A percentile compares a stretch with the other conserved stretches of the same genome.
Evolutionary conservation across 2,797 vertebrate species (phyloP).

Genomic region (Erpetoichthys calabaricus): DNA sequence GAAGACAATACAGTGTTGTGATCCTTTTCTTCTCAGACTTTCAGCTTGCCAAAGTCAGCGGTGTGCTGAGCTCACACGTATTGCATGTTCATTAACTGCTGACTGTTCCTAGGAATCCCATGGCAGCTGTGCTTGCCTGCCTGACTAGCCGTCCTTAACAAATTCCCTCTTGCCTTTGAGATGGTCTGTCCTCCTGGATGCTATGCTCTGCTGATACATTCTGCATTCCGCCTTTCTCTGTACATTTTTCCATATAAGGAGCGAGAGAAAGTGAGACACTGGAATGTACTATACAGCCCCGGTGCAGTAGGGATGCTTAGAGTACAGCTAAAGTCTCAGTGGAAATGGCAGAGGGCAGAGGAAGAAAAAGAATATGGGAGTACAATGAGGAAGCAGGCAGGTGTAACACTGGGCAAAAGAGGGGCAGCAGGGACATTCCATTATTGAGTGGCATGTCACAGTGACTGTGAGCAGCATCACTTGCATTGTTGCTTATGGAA

Average conservation of each 20-base stretch:
- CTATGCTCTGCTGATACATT: conserved; percentile 38
- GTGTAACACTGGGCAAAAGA: conserved; percentile 8
- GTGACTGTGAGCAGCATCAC: too few relatives aligned
- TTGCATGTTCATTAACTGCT: too few relatives aligned
- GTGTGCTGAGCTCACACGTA: too few relatives aligned
- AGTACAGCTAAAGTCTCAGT: too few relatives aligned
- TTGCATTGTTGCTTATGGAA: too few relatives aligned
- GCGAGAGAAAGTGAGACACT: conserved; percentile 40
- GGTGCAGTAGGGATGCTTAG: conserved; percentile 40
- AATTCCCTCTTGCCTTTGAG: conserved; percentile 10
- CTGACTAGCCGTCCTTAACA: too few relatives aligned
- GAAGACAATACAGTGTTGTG: too few relatives aligned
- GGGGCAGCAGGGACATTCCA: conserved; percentile 18
- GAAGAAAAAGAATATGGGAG: conserved; percentile 14
- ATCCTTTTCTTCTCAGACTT: too few relatives aligned
- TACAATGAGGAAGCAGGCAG: conserved; percentile 10
- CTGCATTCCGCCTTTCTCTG: conserved; percentile 45
- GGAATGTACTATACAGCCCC: conserved; percentile 46
- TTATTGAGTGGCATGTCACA: too few relatives aligned
- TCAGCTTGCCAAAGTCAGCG: too few relatives aligned
- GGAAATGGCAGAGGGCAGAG: conserved; percentile 23
- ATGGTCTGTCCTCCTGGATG: conserved; percentile 38
- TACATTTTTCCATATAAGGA: conserved; percentile 71
- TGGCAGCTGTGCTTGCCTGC: too few relatives aligned
- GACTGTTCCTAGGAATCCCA: too few relatives aligned